Conservation (phyloP, 2,113 vertebrate genomes). For the Cebus imitator region DNA sequence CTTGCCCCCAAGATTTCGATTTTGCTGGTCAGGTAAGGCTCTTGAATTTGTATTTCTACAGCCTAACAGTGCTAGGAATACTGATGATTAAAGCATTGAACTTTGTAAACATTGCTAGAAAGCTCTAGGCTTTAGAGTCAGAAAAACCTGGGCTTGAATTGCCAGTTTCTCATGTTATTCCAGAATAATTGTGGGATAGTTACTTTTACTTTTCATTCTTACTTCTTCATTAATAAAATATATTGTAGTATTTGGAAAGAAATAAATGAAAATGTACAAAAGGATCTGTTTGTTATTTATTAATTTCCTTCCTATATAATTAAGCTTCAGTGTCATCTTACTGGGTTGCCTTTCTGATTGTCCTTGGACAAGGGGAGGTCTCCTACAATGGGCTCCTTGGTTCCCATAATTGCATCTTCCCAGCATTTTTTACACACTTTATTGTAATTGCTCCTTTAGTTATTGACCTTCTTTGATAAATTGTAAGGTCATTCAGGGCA, state of each 20-base stretch:
- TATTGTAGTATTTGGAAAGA: neutral
- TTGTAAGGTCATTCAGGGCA: neutral
- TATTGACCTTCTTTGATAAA: neutral
- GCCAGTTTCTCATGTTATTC: neutral
- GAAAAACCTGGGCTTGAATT: neutral
- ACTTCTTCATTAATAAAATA: neutral
- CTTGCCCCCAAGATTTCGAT: neutral
- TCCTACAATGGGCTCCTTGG: neutral
- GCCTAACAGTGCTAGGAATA: neutral
- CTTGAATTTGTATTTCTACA: neutral
- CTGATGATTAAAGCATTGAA: neutral
- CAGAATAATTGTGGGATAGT: neutral
- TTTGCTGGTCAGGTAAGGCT: neutral
- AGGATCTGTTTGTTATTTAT: neutral
- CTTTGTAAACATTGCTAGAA: neutral
- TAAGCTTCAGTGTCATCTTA: neutral
- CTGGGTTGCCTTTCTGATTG: neutral
- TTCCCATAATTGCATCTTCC: neutral
- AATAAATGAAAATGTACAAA: neutral
- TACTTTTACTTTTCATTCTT: neutral
- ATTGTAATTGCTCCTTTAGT: neutral
- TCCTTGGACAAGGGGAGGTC: neutral
- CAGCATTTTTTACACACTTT: neutral
- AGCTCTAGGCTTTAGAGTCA: neutral
- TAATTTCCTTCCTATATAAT: neutral